Evolutionary conservation across 2,797 vertebrate species (phyloP).

Genomic region (Gobionotothen gibberifrons): DNA sequence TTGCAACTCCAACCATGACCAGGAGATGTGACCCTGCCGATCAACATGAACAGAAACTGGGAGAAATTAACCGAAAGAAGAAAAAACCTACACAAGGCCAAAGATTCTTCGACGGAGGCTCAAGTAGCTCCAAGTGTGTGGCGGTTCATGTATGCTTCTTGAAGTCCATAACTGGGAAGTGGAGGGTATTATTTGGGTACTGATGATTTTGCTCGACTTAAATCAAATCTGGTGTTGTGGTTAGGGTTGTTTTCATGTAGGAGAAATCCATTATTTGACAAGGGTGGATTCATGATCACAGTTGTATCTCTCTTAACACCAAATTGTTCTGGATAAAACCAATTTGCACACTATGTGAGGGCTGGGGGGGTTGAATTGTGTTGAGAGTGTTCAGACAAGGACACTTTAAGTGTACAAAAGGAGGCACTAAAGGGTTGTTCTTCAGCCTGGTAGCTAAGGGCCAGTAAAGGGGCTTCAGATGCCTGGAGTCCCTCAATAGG

Average conservation of each 20-base stretch:
- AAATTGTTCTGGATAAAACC: conserved; percentile 41
- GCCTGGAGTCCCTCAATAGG: conserved; percentile 34
- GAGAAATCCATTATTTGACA: conserved; percentile 41
- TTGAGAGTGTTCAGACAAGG: conserved; percentile 41
- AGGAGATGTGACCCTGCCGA: conserved; percentile 46
- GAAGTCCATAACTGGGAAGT: conserved; percentile 32
- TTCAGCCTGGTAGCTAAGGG: conserved; percentile 64
- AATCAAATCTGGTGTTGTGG: conserved; percentile 39
- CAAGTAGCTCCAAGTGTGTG: conserved; percentile 21
- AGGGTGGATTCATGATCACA: conserved; percentile 34
- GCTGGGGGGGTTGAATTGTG: conserved; percentile 17
- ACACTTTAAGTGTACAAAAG: conserved; percentile 42
- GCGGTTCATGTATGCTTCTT: conserved; percentile 39
- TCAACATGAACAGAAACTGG: conserved; percentile 46
- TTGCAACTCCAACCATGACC: conserved; percentile 49
- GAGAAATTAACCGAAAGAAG: conserved; percentile 15
- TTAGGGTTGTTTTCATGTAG: conserved; percentile 44
- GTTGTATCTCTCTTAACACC: conserved; percentile 46
- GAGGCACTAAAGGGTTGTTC: conserved; percentile 55
- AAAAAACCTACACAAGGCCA: conserved; percentile 54
- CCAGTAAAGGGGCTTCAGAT: conserved; percentile 47
- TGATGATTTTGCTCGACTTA: conserved; percentile 43
- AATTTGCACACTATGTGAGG: conserved; percentile 35
- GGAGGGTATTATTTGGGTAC: conserved; percentile 31
- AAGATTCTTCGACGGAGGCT: conserved; percentile 52